Evolutionary conservation across 2,888 invertebrate genomes (phyloP), one percentile per base, ranked within the genome.

Genomic region (Lacanobia wlatinum): DNA sequence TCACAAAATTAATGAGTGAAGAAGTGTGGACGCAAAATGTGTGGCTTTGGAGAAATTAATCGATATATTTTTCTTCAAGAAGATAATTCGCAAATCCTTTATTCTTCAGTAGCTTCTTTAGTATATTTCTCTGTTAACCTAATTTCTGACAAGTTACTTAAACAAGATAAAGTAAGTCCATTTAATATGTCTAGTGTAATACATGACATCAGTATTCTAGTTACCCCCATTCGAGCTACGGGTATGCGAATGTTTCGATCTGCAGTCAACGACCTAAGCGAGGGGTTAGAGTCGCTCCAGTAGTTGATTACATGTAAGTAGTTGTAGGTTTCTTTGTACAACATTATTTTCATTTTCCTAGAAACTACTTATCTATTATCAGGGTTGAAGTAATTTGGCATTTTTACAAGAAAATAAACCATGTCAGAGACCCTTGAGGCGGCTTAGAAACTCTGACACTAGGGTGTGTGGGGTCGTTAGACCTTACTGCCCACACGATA

Each of bases 201-300:
- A 53, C 9, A 53, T 48, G 28, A 28, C 23, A 50, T 56, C 50
- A 58, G 61, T 75, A 62, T 67, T 75, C 56, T 56, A 43, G 60
- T 23, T 56, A 68, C 62, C 75, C 60, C 76, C 14, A 52, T 75
- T 62, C 38, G 40, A 18, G 48, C 21, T 34, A 16, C 55, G 60
- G 21, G 56, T 65, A 48, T 48, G 12, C 28, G 48, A 60, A 40
- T 14, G 16, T 74, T 74, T 74, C 40, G 66, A 74, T 66, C 59
- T 74, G 53, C 53, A 60, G 59, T 65, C 73, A 60, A 74, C 40
- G 66, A 66, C 66, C 75, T 59, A 48, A 48, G 59, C 8, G 28
- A 18, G 43, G 56, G 73, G 58, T 38, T 38, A 18, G 21, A 18
- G 21, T 52, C 7, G 7, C 34, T 52, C 9, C 23, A 59, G 38